A percentile compares a stretch with the other conserved stretches of the same genome.
Conservation (phyloP, 2,888 invertebrate genomes). For the Ormia ochracea region DNA sequence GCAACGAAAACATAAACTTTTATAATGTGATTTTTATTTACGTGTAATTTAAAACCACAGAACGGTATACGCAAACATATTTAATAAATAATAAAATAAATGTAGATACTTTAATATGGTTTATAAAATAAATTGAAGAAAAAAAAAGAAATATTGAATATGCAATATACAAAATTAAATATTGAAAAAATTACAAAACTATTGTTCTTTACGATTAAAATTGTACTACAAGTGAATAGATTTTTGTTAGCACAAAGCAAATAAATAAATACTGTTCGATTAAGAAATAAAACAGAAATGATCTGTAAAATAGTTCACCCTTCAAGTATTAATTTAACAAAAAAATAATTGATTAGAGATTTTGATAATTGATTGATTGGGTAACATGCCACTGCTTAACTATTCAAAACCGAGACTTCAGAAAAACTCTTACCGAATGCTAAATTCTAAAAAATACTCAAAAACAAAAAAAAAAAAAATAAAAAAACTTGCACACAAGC, state of each 20-base stretch:
- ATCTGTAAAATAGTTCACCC: constrained; percentile 27
- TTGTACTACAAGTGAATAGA: neutral
- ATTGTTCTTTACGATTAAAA: constrained; percentile 36
- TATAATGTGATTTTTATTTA: constrained; percentile 32
- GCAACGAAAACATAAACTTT: neutral
- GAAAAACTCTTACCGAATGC: neutral
- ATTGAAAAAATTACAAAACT: neutral
- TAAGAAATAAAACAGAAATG: neutral
- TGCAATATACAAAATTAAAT: constrained; percentile 40
- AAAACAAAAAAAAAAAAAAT: too few species aligned
- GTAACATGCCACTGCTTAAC: constrained; percentile 49
- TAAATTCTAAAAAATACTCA: constrained; percentile 24
- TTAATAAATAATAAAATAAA: neutral
- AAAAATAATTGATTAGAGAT: neutral
- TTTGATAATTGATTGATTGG: neutral
- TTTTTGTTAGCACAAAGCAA: constrained; percentile 48
- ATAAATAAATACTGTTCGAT: too few species aligned
- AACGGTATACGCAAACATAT: constrained; percentile 45
- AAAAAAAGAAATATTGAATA: too few species aligned
- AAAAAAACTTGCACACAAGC: too few species aligned
- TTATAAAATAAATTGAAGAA: neutral
- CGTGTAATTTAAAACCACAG: neutral
- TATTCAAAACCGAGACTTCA: neutral
- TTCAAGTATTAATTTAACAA: neutral
- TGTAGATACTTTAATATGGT: constrained; percentile 36